Evolutionary conservation across 2,888 invertebrate species (phyloP), one percentile per base, ranked within the genome.

Genomic region (Ptycholaimellus sp.): DNA sequence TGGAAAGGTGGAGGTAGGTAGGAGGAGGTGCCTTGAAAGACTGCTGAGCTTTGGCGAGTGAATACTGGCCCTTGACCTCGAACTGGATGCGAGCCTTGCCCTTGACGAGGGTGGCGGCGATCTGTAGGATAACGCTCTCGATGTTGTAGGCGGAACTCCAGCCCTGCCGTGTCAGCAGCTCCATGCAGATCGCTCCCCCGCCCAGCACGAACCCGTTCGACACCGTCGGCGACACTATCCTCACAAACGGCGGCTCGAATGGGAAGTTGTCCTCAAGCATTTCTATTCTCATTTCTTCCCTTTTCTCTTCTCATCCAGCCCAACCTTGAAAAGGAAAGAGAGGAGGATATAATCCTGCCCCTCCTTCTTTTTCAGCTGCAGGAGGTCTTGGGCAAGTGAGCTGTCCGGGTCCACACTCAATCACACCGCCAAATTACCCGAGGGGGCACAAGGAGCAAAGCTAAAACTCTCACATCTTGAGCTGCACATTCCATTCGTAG

Each of bases 91-190:
- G 72, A 45, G 90, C 90, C 62, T 83, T 83, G 52, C 90, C 93
- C 64, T 90, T 90, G 37, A 93, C 90, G 46, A 93, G 69, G 4
- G 90, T 93, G 33, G 93, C 90, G 13, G 87, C 78, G 49, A 93
- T 90, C 69, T 93, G 93, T 76, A 90, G 80, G 52, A 93, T 87
- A 35, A 93, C 81, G 14, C 90, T 87, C 65, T 93, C 90, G 40
- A 93, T 79, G 5, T 87, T 87, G 63, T 93, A 93, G n/a, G 90
- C 93, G 43, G 83, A 83, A 53, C 85, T 87, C 93, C 93, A 93
- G 46, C 90, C 90, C 64, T 64, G 90, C 63, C 85, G 85, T 22
- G 93, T 93, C 37, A 93, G 67, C 45, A 93, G 69, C 60, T 93
- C 93, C 93, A 93, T 93, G 62, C 93, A 93, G 54, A 93, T 87